These are phyloP conservation scores for Oscheius myriophilus DNA, from an alignment of 2,888 invertebrate species.

Conservation along the genomic window DNA sequence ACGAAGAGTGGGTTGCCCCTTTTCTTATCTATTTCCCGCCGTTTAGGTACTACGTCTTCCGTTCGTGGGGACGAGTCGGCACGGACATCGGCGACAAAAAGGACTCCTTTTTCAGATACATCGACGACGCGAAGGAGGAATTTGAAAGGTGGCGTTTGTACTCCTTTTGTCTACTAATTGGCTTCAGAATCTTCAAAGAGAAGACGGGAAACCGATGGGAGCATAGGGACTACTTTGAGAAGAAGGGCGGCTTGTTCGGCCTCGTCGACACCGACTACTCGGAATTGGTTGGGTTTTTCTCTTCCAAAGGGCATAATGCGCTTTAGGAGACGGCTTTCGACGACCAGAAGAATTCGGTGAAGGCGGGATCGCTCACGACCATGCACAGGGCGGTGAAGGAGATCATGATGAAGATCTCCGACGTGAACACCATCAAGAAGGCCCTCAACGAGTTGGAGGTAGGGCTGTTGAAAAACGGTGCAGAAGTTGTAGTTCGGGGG, in stretches of 20 bases:
- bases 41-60: constrained; percentile 80
- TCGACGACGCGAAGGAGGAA: constrained; percentile 55
- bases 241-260: constrained; percentile 81
- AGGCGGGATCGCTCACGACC: constrained; percentile 76
- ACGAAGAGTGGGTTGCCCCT: background rate
- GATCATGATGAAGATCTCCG: constrained; percentile 86
- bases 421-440: constrained; percentile 88
- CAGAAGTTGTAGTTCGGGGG: too few relatives aligned
- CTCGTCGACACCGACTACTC: constrained; percentile 90
- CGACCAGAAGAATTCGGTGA: constrained; percentile 17
- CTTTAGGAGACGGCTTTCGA: background rate
- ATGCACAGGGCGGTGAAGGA: constrained; percentile 83
- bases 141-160: constrained; percentile 50
- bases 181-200: constrained; percentile 77
- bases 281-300: constrained; percentile 47
- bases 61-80: constrained; percentile 95
- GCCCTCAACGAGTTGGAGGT: constrained; percentile 89
- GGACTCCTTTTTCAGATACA: constrained; percentile 62
- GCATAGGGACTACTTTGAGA: constrained; percentile 78
- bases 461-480: too few relatives aligned
- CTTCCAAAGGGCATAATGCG: background rate
- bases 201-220: constrained; percentile 86
- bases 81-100: constrained; percentile 83
- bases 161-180: background rate
- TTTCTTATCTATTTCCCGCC: background rate